phyloP scores from a whole-genome alignment of 2,797 vertebrate genomes.

The Nasua narica region DNA sequence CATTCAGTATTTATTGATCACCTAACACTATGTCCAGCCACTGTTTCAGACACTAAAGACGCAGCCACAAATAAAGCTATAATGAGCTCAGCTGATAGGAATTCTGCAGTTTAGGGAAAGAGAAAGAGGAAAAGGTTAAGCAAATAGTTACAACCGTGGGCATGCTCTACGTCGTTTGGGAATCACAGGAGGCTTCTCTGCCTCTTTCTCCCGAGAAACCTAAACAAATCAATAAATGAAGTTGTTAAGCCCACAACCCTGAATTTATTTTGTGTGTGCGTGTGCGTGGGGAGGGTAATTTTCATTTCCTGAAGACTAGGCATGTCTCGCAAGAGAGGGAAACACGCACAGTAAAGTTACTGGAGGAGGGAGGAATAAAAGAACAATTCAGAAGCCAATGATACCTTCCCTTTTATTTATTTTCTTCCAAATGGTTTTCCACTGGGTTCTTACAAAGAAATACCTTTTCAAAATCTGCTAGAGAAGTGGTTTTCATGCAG shows the following conservation, averaged over 20 bases:
- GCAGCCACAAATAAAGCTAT: neutral
- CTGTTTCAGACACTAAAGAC: neutral
- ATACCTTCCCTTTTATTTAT: neutral
- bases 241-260: neutral
- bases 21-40: neutral
- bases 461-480: neutral
- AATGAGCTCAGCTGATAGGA: neutral
- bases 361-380: neutral
- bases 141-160: neutral
- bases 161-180: neutral
- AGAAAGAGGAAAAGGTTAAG: neutral
- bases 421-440: neutral
- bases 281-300: neutral
- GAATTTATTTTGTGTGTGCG: neutral
- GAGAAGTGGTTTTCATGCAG: neutral
- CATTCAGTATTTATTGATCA: neutral
- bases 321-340: neutral
- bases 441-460: neutral
- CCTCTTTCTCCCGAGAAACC: neutral
- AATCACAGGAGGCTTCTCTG: neutral
- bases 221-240: neutral
- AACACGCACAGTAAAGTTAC: neutral
- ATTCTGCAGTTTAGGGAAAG: neutral
- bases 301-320: neutral
- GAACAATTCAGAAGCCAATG: neutral